Evolutionary conservation across 64 coral and sea anemone species (phyloP), one percentile per base, ranked within the genome.

Genomic region (Montipora foliosa): DNA sequence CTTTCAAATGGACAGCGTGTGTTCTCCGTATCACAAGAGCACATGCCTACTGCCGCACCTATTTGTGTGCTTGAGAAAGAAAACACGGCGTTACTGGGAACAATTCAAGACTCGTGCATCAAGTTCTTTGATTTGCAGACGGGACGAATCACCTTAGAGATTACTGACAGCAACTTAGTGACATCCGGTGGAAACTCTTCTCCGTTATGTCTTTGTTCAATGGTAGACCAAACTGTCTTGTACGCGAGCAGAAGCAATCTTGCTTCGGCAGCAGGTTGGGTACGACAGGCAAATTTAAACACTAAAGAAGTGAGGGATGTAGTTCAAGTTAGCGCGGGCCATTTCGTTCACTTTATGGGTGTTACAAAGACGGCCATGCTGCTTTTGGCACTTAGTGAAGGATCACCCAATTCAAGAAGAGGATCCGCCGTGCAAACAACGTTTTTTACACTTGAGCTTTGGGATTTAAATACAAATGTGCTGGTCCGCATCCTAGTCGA

Each of bases 1-100:
- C 58, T 96, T 71, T 96, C 91, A 62, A 96, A 79, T 79, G 95
- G 95, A 16, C 91, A 96, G 87, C 87, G 91, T 17, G n/a, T 93
- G 75, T 89, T 93, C 81, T 79, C 58, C n/a, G 55, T 96, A 4
- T 55, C 76, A 19, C 76, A 90, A 45, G 87, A 46, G 2, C 77
- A 83, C 61, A 52, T 22, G 19, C 21, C 61, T 57, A 8, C 6
- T 4, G 67, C 49, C 4, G 80, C 93, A 20, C 93, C 93, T 13
- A 87, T 95, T 69, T 68, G 69, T 44, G 29, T 87, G 11, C 11
- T 95, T 16, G 22, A 77, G 21, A 19, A 49, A 11, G 37, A 67
- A 7, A 83, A 76, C 10, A 68, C 19, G 44, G 52, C 16, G 44
- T 19, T 78, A 9, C 72, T 95, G 5, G 93, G 37, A 19, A 87